Evolutionary conservation across 1,140 invertebrate genomes (phyloP).

Genomic region (Micrasema longulum): DNA sequence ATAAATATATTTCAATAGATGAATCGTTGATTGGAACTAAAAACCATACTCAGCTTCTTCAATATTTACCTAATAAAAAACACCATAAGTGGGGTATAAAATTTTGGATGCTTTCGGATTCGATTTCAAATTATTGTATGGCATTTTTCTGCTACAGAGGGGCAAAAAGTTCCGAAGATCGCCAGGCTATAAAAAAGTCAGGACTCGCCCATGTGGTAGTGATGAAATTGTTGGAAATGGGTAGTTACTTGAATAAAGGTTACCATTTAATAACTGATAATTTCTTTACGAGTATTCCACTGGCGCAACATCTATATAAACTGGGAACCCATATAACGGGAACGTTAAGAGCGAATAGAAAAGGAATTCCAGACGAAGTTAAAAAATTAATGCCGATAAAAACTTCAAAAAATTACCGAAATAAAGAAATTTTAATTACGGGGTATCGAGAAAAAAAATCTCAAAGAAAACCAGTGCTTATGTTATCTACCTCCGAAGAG

Average conservation of each 20-base stretch:
- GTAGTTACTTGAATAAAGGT: slow-evolving; percentile 56
- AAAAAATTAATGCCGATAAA: slow-evolving; percentile 41
- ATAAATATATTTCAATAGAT: too few relatives aligned
- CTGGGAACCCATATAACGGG: slow-evolving; percentile 46
- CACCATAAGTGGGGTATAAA: slow-evolving; percentile 53
- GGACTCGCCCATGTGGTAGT: neutral
- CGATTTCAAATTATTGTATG: slow-evolving; percentile 47
- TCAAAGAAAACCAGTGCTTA: slow-evolving; percentile 39
- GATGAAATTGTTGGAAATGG: slow-evolving; percentile 53
- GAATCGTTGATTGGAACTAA: too few relatives aligned
- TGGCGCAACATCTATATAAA: slow-evolving; percentile 45
- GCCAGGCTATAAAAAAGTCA: neutral
- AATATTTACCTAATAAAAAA: slow-evolving; percentile 56
- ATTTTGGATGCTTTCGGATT: slow-evolving; percentile 49
- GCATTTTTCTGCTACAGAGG: slow-evolving; percentile 50
- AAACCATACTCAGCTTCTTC: slow-evolving; percentile 55
- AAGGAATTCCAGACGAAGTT: slow-evolving; percentile 33
- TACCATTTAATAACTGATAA: slow-evolving; percentile 55
- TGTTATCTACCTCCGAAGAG: slow-evolving; percentile 42
- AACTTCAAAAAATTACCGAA: slow-evolving; percentile 34
- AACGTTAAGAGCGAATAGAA: too few relatives aligned
- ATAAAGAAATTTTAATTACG: slow-evolving; percentile 43
- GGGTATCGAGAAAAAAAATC: slow-evolving; percentile 43
- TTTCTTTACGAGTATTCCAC: slow-evolving; percentile 48
- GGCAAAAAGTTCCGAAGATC: slow-evolving; percentile 22